Conservation (phyloP, 2,797 vertebrate species). For the Todus mexicanus region DNA sequence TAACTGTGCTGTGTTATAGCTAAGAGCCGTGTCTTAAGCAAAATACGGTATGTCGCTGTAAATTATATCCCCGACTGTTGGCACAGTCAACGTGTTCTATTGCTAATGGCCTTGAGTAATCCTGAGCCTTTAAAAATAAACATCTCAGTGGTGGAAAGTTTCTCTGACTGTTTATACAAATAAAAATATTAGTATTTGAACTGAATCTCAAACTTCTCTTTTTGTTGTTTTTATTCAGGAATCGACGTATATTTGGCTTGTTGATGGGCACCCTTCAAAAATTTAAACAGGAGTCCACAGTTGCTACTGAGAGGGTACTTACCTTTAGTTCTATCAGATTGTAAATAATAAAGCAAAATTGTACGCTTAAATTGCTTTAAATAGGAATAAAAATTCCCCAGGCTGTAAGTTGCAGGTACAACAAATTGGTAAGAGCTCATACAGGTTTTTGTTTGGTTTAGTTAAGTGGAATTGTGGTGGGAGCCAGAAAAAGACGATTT, state of each 20-base stretch:
- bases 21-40: neutral
- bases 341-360: neutral
- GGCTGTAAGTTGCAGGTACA: neutral
- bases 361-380: neutral
- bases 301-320: slow-evolving; percentile 90
- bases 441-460: neutral
- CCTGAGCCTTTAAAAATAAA: slow-evolving; percentile 21
- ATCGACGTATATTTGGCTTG: slow-evolving; percentile 99
- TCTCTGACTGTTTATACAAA: neutral
- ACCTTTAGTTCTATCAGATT: neutral
- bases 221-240: slow-evolving; percentile 75
- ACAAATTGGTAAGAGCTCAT: neutral
- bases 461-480: neutral
- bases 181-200: neutral
- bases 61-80: neutral
- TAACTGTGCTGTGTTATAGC: neutral
- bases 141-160: neutral
- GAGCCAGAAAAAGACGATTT: neutral
- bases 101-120: neutral
- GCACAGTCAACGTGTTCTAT: neutral
- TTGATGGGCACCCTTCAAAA: slow-evolving; percentile 99
- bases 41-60: neutral
- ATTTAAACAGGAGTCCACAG: slow-evolving; percentile 97
- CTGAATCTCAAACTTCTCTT: neutral
- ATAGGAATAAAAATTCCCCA: neutral